A percentile compares a stretch with the other conserved stretches of the same genome.
Conservation (phyloP, 2,888 invertebrate genomes). For the Dicranocentrus wangi region DNA sequence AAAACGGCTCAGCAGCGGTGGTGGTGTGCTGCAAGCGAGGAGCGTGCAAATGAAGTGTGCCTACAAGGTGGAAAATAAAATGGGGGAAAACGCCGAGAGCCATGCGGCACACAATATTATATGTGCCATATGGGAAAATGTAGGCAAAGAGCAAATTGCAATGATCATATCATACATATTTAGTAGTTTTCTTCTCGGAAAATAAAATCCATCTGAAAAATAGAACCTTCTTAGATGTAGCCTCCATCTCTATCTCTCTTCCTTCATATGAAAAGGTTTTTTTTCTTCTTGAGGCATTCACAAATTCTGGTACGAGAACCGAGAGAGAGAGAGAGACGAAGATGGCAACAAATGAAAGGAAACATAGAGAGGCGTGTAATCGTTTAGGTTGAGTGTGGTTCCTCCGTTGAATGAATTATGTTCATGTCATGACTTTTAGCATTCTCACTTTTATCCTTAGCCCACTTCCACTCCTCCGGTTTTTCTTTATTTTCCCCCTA, state of each 20-base stretch:
- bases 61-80: no score
- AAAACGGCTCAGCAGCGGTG: no score
- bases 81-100: no score
- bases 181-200: background rate
- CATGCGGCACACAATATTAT: no score
- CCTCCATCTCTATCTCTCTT: no score
- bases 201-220: background rate
- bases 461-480: constrained; percentile 20
- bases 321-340: background rate
- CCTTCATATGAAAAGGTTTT: background rate
- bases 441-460: constrained; percentile 25
- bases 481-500: background rate
- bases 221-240: no score
- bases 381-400: constrained; percentile 40
- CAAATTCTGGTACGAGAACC: background rate
- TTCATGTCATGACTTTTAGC: constrained; percentile 52
- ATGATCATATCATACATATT: constrained; percentile 19
- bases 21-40: no score
- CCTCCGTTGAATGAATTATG: constrained; percentile 53
- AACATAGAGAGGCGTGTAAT: constrained; percentile 28
- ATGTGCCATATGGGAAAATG: no score
- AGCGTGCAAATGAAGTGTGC: no score
- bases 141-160: constrained; percentile 13
- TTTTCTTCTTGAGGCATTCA: background rate
- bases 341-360: background rate